Percentiles rank a stretch among this genome's conserved stretches.
Conservation (phyloP, 2,888 invertebrate species). For the Amiota minor region DNA sequence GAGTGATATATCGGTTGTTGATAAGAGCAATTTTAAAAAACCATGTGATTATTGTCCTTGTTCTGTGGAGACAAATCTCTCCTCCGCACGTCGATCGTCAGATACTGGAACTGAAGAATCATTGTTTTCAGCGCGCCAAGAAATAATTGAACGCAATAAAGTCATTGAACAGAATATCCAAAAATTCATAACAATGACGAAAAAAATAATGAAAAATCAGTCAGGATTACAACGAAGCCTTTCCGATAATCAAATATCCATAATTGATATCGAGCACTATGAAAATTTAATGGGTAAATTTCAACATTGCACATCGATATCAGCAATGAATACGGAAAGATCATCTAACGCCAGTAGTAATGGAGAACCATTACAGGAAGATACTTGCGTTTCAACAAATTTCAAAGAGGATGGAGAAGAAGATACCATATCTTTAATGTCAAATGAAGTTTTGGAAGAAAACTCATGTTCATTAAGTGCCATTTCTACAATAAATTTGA, state of each 20-base stretch:
- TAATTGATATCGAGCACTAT: too few species aligned
- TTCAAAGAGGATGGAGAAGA: too few species aligned
- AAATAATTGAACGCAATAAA: constrained; percentile 30
- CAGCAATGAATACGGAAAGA: too few species aligned
- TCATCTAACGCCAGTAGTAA: too few species aligned
- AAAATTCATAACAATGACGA: constrained; percentile 47
- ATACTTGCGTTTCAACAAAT: too few species aligned
- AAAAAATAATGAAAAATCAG: constrained; percentile 33
- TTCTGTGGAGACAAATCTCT: constrained; percentile 52
- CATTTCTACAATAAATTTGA: too few species aligned
- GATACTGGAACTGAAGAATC: background rate
- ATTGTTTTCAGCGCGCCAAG: constrained; percentile 11
- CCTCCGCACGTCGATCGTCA: background rate
- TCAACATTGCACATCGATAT: too few species aligned
- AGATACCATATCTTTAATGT: too few species aligned
- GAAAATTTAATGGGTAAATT: too few species aligned
- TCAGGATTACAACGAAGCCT: constrained; percentile 46
- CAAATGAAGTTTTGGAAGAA: too few species aligned
- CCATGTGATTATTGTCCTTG: constrained; percentile 54
- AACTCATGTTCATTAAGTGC: too few species aligned
- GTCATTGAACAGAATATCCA: constrained; percentile 46
- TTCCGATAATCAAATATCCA: constrained; percentile 49
- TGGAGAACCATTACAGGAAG: too few species aligned
- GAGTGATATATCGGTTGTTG: constrained; percentile 14
- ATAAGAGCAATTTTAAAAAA: background rate